Base-by-base conservation (phyloP, 1,140 invertebrate genomes). In the Pissodes strobi region DNA sequence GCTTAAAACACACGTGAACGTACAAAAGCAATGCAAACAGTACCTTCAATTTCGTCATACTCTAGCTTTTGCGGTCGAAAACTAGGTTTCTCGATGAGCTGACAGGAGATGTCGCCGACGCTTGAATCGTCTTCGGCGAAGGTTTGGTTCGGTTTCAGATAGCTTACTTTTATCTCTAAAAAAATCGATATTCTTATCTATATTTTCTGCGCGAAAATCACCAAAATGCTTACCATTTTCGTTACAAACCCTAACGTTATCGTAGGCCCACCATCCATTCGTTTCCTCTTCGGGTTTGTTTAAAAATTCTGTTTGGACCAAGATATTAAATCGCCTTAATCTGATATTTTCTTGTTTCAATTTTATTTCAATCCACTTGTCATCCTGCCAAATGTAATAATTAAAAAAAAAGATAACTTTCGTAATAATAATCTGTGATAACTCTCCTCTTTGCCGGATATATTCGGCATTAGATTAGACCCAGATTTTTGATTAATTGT, bases 221-320 rank as follows among this genome's bases (percentile, higher is more conserved):
- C n/a, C n/a, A 49, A 23, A 67, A 39, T 30, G 22, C 41, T 66
- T 66, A 73, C 71, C 72, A 38, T 73, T 72, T 57, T 73, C 68
- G 45, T 73, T 65, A 46, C 72, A 73, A 43, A 73, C 62, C 53
- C 72, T 62, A 10, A 72, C 68, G 48, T 68, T 58, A 41, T 73
- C 72, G n/a, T 71, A 65, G 10, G 69, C 72, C 72, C 72, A 73
- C 39, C 69, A 73, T 8, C 69, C 69, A 15, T 57, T 53, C 15
- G 45, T 59, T 41, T 30, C n/a, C 8, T 49, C 46, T 17, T 22
- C 25, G 37, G 43, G 15, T n/a, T 45, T 15, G 43, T 51, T 23
- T 39, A 49, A 27, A 39, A 69, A 71, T 49, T 61, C 56, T 1
- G 72, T 72, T 61, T 73, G 52, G 1, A 73, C 64, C 30, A 71